Base-by-base conservation (phyloP, 2,888 invertebrate species). In the Drosophila vallismaia region DNA sequence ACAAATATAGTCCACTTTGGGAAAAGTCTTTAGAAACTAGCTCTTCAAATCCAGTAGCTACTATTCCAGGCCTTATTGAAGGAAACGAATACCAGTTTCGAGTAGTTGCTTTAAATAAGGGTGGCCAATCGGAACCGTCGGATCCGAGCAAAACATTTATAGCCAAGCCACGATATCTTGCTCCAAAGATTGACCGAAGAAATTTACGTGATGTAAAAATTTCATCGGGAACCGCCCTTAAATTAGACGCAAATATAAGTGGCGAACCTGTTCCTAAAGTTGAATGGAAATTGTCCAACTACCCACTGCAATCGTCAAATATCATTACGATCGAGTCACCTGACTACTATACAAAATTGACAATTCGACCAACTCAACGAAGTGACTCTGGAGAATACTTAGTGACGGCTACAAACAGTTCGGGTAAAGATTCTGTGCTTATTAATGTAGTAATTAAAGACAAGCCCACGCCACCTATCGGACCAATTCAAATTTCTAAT, bases 41-140 rank as follows among this genome's bases (percentile, higher is more conserved):
- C 63, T 94, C 94, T 26, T 94, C 96, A 0, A 93, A 93, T 5
- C 95, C 96, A 0, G 92, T 94, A 63, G 98, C 96, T 52, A 95
- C 95, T 57, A 95, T 98, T n/a, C 96, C 96, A 89, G 97, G 97
- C 44, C 92, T 99, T 50, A 96, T 96, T 87, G 98, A 98, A 93
- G 98, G 98, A 79, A 97, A 97, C 90, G 98, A 98, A 90, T 98
- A 98, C 91, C 98, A 98, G 92, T 99, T 99, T 95, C 95, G 99
- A 31, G 95, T 99, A 31, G 94, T 97, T 77, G 99, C 99, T 7
- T 93, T 98, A 57, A 99, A 99, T 92, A 97, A 97, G 91, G 98
- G 97, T 8, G 99, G 99, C 0, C 95, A 95, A 89, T 97, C 98
- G 86, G 97, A 97, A 81, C 97, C 98, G 0, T 97, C 98, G 7